Percentiles rank a stretch among this genome's conserved stretches.
Conservation (phyloP, 2,888 invertebrate genomes). For the Sialis fuliginosa region DNA sequence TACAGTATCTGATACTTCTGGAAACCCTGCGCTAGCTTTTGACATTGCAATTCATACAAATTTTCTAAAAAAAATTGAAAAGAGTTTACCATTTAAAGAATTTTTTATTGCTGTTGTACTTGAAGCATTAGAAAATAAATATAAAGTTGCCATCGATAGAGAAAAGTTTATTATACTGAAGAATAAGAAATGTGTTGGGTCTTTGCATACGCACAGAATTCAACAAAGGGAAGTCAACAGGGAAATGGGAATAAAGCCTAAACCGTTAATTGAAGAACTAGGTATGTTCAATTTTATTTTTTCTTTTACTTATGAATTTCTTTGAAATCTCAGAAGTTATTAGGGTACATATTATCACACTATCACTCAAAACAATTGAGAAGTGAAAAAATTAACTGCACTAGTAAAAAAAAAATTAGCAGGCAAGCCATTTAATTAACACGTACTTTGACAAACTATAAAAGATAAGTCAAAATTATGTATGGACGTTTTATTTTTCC, state of each 20-base stretch:
- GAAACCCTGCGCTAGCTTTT: conserved; percentile 52
- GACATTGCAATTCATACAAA: conserved; percentile 69
- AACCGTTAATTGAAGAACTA: conserved; percentile 44
- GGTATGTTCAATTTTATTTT: conserved; percentile 13
- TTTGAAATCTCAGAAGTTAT: background rate
- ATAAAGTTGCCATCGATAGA: conserved; percentile 47
- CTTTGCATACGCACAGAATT: conserved; percentile 53
- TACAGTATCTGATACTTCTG: conserved; percentile 59
- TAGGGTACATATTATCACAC: background rate
- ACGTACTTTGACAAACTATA: too few relatives aligned
- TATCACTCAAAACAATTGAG: too few relatives aligned
- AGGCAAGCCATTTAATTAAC: too few relatives aligned
- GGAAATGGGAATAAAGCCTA: conserved; percentile 16
- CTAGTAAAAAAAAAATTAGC: too few relatives aligned
- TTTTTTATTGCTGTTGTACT: conserved; percentile 67
- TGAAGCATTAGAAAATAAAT: conserved; percentile 65
- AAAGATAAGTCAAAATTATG: too few relatives aligned
- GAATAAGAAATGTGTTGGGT: conserved; percentile 58
- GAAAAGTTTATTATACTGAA: conserved; percentile 48
- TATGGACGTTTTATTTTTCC: too few relatives aligned
- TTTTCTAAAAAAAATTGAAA: conserved; percentile 59
- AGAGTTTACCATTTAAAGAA: conserved; percentile 49
- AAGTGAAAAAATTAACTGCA: too few relatives aligned
- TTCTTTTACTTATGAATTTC: too few relatives aligned
- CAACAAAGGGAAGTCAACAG: conserved; percentile 45